Evolutionary conservation across 2,888 invertebrate genomes (phyloP), one percentile per base, ranked within the genome.

Genomic region (Sarcophaga rosellei): DNA sequence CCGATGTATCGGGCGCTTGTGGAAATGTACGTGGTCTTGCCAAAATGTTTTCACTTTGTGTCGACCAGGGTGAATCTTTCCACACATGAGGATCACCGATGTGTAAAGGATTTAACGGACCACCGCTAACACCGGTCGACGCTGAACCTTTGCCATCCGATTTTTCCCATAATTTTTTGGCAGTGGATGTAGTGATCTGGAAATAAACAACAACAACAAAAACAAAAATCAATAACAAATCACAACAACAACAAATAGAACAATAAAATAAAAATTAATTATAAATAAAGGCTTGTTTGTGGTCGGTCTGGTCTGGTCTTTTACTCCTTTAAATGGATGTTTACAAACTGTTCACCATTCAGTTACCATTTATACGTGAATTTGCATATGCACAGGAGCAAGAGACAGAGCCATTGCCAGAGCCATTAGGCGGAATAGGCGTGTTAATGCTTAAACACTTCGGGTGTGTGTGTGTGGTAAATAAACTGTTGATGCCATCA

Each of bases 1-100:
- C 93, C 88, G 92, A 93, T 80, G 94, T 95, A 91, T 95, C 94
- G 12, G 93, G 95, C n/a, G 92, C 95, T 95, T 88, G 95, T 94
- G 89, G 95, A 95, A 93, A 95, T 94, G 94, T 91, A 61, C 93
- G 94, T 94, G 95, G 94, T 88, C 97, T 95, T 82, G 97, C 95
- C 96, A 98, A 96, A 89, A 97, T 95, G 80, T 96, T 96, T 90
- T 94, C 94, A 95, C 97, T 97, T 94, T 97, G 97, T 89, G 97
- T 97, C 91, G 97, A 98, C 98, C 98, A 98, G 90, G 98, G 97
- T 82, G 97, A 96, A 93, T 98, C 97, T 90, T 98, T 95, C 98
- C 98, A 98, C 94, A 97, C 97, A 93, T 97, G 97, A 84, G 92
- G 93, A 91, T 95, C 95, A 53, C 94, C 94, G 91, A 96, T 94